phyloP scores from a whole-genome alignment of 2,888 invertebrate genomes.

The Nymphalis c-album region DNA sequence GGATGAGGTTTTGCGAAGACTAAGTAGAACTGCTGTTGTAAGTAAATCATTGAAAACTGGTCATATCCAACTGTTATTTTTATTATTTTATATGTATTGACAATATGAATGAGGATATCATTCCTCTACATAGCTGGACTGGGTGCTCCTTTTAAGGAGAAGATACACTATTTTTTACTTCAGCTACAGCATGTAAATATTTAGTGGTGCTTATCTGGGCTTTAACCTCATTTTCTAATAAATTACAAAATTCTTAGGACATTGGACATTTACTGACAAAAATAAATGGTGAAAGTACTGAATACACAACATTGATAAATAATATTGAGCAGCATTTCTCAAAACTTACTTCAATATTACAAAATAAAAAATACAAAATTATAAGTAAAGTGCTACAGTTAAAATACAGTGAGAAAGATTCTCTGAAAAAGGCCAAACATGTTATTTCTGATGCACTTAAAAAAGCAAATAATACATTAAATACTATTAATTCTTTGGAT shows the following conservation, averaged over 20 bases:
- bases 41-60: slow-evolving; percentile 42
- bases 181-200: too few species aligned
- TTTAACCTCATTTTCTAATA: too few species aligned
- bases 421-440: slow-evolving; percentile 55
- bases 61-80: too few species aligned
- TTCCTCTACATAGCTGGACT: too few species aligned
- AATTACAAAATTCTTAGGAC: slow-evolving; percentile 49
- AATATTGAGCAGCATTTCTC: slow-evolving; percentile 77
- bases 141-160: too few species aligned
- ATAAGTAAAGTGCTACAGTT: slow-evolving; percentile 57
- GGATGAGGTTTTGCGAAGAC: slow-evolving; percentile 64
- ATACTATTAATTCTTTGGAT: slow-evolving; percentile 45
- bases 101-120: too few species aligned
- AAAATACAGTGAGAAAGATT: slow-evolving; percentile 57
- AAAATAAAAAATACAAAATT: slow-evolving; percentile 75
- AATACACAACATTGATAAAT: slow-evolving; percentile 54
- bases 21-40: slow-evolving; percentile 74
- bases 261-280: slow-evolving; percentile 66
- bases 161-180: too few species aligned
- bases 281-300: slow-evolving; percentile 56
- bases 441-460: slow-evolving; percentile 56
- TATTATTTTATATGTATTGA: slow-evolving; percentile 17
- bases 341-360: slow-evolving; percentile 74
- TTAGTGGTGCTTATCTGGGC: too few species aligned
- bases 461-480: slow-evolving; percentile 47